These are phyloP conservation scores for Eupeodes luniger DNA, from an alignment of 2,888 invertebrate genomes.

Conservation along the genomic window DNA sequence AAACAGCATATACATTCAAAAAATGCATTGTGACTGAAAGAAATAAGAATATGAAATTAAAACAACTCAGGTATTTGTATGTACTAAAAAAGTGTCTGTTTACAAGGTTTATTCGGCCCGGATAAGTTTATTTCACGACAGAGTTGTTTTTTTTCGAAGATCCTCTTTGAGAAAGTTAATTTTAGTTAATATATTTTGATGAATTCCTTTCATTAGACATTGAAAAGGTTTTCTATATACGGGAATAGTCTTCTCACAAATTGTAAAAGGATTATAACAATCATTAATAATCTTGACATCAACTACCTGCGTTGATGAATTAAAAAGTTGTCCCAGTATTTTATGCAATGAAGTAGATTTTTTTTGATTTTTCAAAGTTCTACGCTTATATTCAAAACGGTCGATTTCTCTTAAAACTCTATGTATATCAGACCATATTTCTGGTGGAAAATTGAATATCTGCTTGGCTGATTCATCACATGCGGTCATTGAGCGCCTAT, in stretches of 20 bases:
- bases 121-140: not conserved
- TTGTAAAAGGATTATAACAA: slow-evolving; percentile 38
- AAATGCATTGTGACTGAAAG: slow-evolving; percentile 8
- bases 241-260: slow-evolving; percentile 36
- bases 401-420: slow-evolving; percentile 60
- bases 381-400: slow-evolving; percentile 55
- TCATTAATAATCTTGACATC: slow-evolving; percentile 43
- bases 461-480: slow-evolving; percentile 53
- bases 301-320: slow-evolving; percentile 33
- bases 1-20: not conserved
- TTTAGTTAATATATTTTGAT: slow-evolving; percentile 34
- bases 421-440: slow-evolving; percentile 53
- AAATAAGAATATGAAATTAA: not conserved
- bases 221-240: slow-evolving; percentile 54
- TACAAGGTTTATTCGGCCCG: slow-evolving; percentile 49
- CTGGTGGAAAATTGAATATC: slow-evolving; percentile 48
- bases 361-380: not conserved
- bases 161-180: slow-evolving; percentile 47
- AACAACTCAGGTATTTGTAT: not conserved
- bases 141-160: slow-evolving; percentile 16
- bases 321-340: slow-evolving; percentile 33
- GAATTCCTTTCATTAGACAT: slow-evolving; percentile 55
- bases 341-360: slow-evolving; percentile 52
- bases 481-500: slow-evolving; percentile 15
- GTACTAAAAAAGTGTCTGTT: slow-evolving; percentile 25